phyloP scores from a whole-genome alignment of 2,888 invertebrate species.

The Drepanosiphum platanoidis region DNA sequence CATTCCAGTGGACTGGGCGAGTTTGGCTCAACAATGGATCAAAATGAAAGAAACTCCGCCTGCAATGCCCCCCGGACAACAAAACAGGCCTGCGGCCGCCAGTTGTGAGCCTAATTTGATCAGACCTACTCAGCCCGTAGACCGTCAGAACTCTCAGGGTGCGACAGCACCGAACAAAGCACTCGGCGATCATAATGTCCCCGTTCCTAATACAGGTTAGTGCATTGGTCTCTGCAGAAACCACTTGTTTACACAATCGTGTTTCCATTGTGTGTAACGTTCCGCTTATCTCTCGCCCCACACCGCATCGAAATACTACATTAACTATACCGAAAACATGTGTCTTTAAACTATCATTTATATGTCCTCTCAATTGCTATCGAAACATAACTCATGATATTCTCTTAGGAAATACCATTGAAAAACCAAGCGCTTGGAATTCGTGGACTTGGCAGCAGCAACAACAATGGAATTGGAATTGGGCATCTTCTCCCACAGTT shows the following conservation, averaged over 20 bases:
- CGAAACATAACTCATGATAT: not conserved
- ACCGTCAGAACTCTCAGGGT: not conserved
- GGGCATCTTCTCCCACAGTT: conserved; percentile 19
- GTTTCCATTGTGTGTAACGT: too few relatives aligned
- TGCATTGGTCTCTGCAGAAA: not conserved
- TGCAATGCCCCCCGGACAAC: conserved; percentile 67
- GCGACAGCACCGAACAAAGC: conserved; percentile 64
- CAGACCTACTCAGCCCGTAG: not conserved
- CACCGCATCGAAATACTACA: too few relatives aligned
- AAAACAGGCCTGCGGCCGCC: conserved; percentile 42
- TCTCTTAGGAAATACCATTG: conserved; percentile 41
- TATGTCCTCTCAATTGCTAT: too few relatives aligned
- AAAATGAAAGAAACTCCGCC: conserved; percentile 85
- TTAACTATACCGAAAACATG: too few relatives aligned
- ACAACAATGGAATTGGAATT: conserved; percentile 57
- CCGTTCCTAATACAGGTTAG: conserved; percentile 18
- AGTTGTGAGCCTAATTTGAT: conserved; percentile 62
- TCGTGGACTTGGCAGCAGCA: conserved; percentile 53
- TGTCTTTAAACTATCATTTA: too few relatives aligned
- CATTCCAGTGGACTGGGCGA: conserved; percentile 89
- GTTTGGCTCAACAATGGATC: conserved; percentile 97
- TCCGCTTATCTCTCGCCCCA: too few relatives aligned
- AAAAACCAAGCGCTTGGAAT: conserved; percentile 53
- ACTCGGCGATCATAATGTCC: not conserved
- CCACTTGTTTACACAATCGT: too few relatives aligned